A percentile compares a stretch with the other conserved stretches of the same genome.
Conservation (phyloP, 2,113 vertebrate genomes). For the Charina bottae region DNA sequence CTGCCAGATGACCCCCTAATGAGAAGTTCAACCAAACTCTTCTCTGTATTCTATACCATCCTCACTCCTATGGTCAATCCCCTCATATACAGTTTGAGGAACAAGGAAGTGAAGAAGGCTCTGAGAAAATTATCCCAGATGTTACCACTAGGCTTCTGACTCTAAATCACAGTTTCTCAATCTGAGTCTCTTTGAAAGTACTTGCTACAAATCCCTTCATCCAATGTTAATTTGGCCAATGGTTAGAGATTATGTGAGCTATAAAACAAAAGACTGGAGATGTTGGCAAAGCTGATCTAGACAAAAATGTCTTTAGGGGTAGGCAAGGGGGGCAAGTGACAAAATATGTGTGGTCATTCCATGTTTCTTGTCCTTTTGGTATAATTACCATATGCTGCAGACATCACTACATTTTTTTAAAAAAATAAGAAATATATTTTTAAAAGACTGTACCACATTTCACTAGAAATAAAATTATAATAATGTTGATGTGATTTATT, state of each 20-base stretch:
- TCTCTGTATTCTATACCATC: conserved; percentile 43
- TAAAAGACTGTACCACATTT: background rate
- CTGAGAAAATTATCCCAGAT: background rate
- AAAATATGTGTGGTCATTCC: background rate
- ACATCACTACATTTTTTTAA: no score
- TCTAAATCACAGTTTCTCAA: background rate
- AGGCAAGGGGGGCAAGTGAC: background rate
- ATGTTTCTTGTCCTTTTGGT: background rate
- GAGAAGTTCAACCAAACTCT: conserved; percentile 15
- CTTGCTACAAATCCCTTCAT: background rate
- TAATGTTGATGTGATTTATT: background rate
- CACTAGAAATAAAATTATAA: background rate
- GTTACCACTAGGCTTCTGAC: background rate
- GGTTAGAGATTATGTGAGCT: background rate
- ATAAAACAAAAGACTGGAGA: background rate
- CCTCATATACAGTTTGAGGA: conserved; percentile 8
- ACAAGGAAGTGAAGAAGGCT: background rate
- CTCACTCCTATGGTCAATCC: conserved; percentile 18
- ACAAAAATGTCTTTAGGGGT: background rate
- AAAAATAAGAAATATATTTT: background rate
- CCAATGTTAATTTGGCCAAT: background rate
- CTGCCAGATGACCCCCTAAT: background rate
- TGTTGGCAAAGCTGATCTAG: background rate
- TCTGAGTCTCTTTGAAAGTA: background rate
- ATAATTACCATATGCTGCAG: no score